Evolutionary conservation across 2,888 invertebrate genomes (phyloP).

Genomic region (Strigamia maritima): DNA sequence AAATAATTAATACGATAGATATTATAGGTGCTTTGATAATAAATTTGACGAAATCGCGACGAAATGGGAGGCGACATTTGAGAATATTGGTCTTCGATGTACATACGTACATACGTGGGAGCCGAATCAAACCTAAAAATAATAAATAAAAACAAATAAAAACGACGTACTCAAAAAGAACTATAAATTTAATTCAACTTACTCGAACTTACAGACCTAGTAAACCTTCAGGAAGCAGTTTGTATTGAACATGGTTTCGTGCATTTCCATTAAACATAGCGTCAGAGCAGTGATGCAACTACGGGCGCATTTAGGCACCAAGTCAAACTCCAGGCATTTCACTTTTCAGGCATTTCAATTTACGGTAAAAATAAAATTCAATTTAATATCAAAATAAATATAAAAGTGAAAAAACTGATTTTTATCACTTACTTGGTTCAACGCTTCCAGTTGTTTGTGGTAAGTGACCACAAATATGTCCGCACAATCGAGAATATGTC

Average conservation of each 20-base stretch:
- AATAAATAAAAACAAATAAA: too few species aligned
- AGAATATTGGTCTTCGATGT: constrained; percentile 67
- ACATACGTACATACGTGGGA: constrained; percentile 81
- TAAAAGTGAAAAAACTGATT: neutral
- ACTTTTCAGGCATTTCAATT: too few species aligned
- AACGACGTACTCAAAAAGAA: too few species aligned
- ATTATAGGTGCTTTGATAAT: constrained; percentile 68
- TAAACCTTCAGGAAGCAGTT: constrained; percentile 79
- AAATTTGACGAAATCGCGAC: constrained; percentile 84
- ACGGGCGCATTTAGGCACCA: constrained; percentile 56
- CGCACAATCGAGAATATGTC: constrained; percentile 51
- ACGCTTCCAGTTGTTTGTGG: constrained; percentile 68
- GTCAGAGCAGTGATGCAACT: constrained; percentile 63
- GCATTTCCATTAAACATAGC: constrained; percentile 86
- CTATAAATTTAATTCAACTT: neutral
- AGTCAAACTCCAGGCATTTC: constrained; percentile 57
- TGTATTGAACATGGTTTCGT: constrained; percentile 87
- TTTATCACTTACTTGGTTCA: constrained; percentile 44
- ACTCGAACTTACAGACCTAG: constrained; percentile 87
- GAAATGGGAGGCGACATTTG: constrained; percentile 82
- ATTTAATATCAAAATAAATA: neutral
- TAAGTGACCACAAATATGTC: constrained; percentile 68
- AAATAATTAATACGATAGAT: too few species aligned
- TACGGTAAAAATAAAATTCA: constrained; percentile 48
- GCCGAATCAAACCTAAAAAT: constrained; percentile 78